Conservation (phyloP, 1,140 invertebrate species). For the Tetranychus cinnabarinus region DNA sequence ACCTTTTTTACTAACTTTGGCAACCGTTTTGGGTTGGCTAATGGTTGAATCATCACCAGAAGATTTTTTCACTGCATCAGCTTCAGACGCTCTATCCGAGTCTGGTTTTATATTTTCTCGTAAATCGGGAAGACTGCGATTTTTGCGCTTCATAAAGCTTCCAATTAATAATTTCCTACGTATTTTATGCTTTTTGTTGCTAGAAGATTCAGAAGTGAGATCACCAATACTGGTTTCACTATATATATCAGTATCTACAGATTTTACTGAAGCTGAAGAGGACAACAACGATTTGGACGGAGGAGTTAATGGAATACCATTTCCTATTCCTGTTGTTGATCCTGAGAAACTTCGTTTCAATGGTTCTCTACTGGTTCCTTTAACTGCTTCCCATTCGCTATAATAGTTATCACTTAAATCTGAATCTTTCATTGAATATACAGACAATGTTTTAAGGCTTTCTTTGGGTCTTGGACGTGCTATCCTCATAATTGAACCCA, state of each 20-base stretch:
- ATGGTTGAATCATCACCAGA: constrained; percentile 9
- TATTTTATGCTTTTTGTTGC: constrained; percentile 59
- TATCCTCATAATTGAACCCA: no score
- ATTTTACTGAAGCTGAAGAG: background rate
- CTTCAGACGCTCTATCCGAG: background rate
- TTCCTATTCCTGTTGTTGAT: constrained; percentile 3
- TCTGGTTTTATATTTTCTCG: constrained; percentile 28
- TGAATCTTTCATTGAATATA: constrained; percentile 4
- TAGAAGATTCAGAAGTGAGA: background rate
- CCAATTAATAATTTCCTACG: constrained; percentile 58
- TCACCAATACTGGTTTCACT: background rate
- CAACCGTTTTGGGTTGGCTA: background rate
- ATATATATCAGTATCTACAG: background rate
- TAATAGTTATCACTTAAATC: constrained; percentile 14
- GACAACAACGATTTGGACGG: constrained; percentile 21
- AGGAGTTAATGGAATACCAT: background rate
- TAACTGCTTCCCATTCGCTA: constrained; percentile 15
- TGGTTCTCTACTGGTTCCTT: background rate
- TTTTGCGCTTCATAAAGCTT: constrained; percentile 59
- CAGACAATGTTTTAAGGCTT: background rate
- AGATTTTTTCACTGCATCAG: background rate
- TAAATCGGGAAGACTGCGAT: constrained; percentile 69
- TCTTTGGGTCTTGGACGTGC: background rate
- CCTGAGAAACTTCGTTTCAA: constrained; percentile 13
- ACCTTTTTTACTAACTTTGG: constrained; percentile 5